These are phyloP conservation scores for Premnoplex brunnescens DNA, from an alignment of 2,797 vertebrate genomes.

Conservation along the genomic window DNA sequence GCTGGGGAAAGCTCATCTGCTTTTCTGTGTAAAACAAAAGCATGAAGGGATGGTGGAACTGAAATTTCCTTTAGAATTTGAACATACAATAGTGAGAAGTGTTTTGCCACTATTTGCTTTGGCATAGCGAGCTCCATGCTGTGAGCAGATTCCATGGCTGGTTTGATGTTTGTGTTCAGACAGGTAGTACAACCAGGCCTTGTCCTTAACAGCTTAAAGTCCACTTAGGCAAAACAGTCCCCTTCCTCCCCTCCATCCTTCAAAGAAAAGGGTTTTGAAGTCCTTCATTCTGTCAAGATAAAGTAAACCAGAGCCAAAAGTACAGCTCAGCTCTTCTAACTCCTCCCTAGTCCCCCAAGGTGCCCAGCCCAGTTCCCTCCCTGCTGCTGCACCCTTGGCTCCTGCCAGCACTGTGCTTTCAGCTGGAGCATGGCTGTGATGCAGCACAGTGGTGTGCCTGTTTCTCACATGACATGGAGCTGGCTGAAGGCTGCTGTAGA, in stretches of 20 bases:
- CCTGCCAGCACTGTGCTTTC: neutral
- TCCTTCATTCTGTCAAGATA: neutral
- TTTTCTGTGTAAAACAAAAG: constrained; percentile 29
- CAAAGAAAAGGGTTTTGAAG: neutral
- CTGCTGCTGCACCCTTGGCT: neutral
- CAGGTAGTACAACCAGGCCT: neutral
- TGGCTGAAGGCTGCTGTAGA: neutral
- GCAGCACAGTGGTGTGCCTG: neutral
- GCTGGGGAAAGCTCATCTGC: neutral
- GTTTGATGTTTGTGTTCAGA: neutral
- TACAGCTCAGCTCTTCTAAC: neutral
- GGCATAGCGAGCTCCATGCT: neutral
- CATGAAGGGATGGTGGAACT: neutral
- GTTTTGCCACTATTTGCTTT: neutral
- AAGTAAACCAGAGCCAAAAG: neutral
- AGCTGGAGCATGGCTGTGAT: neutral
- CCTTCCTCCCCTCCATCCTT: neutral
- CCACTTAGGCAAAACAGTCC: neutral
- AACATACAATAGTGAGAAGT: neutral
- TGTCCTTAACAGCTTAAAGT: neutral
- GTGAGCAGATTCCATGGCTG: neutral
- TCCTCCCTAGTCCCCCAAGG: neutral
- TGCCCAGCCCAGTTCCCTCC: accelerated
- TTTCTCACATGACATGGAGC: neutral
- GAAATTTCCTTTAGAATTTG: constrained; percentile 25